Base-by-base conservation (phyloP, 2,888 invertebrate genomes). In the Latheticus oryzae region DNA sequence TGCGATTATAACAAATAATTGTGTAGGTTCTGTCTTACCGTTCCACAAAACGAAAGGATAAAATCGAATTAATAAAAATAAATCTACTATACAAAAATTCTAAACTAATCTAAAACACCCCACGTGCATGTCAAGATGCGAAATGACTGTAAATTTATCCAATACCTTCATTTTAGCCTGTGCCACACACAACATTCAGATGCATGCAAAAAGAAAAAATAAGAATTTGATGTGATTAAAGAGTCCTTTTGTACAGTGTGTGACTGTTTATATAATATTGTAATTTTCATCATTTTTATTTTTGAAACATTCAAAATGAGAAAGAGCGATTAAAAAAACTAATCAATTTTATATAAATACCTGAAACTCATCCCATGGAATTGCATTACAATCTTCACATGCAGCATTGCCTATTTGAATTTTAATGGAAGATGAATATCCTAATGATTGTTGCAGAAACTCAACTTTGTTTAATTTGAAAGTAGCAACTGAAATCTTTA, bases 281-380 rank as follows among this genome's bases (percentile, higher is more conserved):
- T 26, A 23, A 32, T 19, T 28, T 8, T 19, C 8, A 33, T 11
- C 38, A 51, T 21, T 38, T 38, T 51, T 28, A 15, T 28, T 9
- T 32, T 38, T 28, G 28, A 45, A 58, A 58, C 52, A 52, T 43
- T 37, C 45, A 50, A 58, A 52, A 43, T 35, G 48, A 37, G 26
- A 38, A 47, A 38, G 47, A 19, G 30, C 37, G 15, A 47, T 30
- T 15, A 17, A 32, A 19, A 21, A 19, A 5, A 33, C 12, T 1
- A 12, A 28, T 9, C n/a, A 3, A 8, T n/a, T 11, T 5, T 11
- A 8, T 2, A 5, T 24, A 54, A 51, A 79, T 79, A 93, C 93
- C 89, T 96, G 95, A 82, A 97, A 90, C 79, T 95, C 95, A 73
- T 95, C 95, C 90, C 94, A 95, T 0, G 92, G 91, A 73, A 96